Evolutionary conservation across 1,140 invertebrate genomes (phyloP).

Genomic region (Globodera ellingtonae): DNA sequence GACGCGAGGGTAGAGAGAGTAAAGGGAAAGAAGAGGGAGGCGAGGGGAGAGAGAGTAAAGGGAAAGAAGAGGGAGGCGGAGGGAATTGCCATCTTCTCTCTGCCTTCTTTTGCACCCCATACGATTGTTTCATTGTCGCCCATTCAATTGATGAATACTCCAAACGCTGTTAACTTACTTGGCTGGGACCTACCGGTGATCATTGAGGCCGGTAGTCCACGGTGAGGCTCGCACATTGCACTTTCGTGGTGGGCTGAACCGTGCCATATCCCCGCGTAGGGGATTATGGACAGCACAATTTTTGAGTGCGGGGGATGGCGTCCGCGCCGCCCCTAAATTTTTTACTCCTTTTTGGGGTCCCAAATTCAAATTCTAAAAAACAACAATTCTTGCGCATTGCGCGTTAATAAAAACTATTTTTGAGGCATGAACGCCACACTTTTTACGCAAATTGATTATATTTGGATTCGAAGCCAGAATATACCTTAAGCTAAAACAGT

Average conservation of each 20-base stretch:
- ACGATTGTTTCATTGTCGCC: neutral
- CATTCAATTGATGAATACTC: neutral
- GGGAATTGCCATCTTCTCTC: neutral
- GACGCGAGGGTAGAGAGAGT: neutral
- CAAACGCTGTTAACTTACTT: neutral
- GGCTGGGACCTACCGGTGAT: neutral
- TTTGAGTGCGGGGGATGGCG: conserved; percentile 1
- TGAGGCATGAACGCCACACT: too few species aligned
- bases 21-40: neutral
- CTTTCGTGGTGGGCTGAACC: neutral
- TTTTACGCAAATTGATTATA: too few species aligned
- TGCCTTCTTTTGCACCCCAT: neutral
- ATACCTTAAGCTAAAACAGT: too few species aligned
- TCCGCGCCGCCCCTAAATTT: neutral
- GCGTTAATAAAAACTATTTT: too few species aligned
- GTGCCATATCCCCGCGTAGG: neutral
- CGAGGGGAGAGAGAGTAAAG: too few species aligned
- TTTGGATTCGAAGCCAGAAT: too few species aligned
- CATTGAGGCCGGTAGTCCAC: neutral
- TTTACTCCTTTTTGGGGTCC: too few species aligned
- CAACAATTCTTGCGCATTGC: too few species aligned
- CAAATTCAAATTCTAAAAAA: too few species aligned
- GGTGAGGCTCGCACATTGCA: neutral
- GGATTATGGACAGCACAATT: conserved; percentile 2
- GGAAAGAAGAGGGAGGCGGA: neutral